Evolutionary conservation across 2,888 invertebrate species (phyloP), one percentile per base, ranked within the genome.

Genomic region (Parnassius mnemosyne): DNA sequence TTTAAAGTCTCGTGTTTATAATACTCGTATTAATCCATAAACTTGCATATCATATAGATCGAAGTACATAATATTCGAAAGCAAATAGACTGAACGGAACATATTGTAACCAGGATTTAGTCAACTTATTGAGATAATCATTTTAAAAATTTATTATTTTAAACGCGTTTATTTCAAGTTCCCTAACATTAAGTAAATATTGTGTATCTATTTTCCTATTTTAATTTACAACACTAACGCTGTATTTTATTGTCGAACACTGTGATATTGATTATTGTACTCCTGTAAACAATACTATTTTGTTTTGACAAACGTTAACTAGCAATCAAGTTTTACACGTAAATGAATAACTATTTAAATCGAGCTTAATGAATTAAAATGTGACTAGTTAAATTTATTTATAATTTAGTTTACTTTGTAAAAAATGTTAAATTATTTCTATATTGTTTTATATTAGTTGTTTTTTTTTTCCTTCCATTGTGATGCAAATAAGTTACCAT

Each of bases 181-280:
- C 57, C 56, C 51, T 55, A 47, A 53, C 53, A 44, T 54, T 47
- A 57, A 57, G 44, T 51, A 51, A 50, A 58, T 54, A 43, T 51
- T 43, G 54, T 49, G 52, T 57, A 57, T 44, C 55, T 64, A 61
- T 64, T 64, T 64, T 64, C 57, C 53, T 61, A 64, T 13, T 44
- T 61, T 60, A 54, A 61, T 61, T 63, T 63, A 59, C 55, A 59
- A 59, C 54, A 57, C 42, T 53, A 44, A 47, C 47, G 47, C 59
- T 63, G 42, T 52, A 60, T 63, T 60, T 59, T 55, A 68, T 70
- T 69, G 70, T 69, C 69, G 62, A 65, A 67, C 67, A 68, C 75
- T 76, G 75, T 76, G 75, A 73, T 76, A 75, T 54, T 47, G 52
- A 60, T 60, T 57, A 61, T 25, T 25, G 13, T 59, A 60, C 64